A percentile compares a stretch with the other conserved stretches of the same genome.
Evolutionary conservation across 1,140 invertebrate species (phyloP).

Genomic region (Cepaea nemoralis): DNA sequence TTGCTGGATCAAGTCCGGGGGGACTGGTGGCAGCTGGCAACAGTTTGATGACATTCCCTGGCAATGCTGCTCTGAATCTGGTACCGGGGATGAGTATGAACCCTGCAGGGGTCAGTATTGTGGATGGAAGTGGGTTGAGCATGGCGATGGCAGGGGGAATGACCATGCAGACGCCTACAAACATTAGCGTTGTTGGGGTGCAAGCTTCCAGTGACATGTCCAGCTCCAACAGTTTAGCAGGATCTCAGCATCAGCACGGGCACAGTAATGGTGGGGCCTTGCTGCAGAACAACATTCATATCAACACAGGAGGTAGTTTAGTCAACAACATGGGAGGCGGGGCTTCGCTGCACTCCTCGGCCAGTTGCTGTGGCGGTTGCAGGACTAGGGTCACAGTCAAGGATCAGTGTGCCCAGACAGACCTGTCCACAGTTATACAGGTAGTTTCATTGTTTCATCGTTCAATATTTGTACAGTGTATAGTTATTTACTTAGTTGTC

Average conservation of each 20-base stretch:
- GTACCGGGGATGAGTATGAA: constrained; percentile 34
- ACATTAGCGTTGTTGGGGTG: constrained; percentile 3
- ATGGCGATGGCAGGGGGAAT: constrained; percentile 34
- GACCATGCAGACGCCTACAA: constrained; percentile 1
- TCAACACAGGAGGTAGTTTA: constrained; percentile 10
- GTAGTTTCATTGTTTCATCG: too few species aligned
- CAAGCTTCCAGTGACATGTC: neutral
- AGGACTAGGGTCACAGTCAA: constrained; percentile 37
- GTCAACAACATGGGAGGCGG: constrained; percentile 26
- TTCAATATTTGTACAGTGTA: too few species aligned
- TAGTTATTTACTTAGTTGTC: too few species aligned
- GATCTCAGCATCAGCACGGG: neutral
- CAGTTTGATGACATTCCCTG: constrained; percentile 32
- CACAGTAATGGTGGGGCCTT: neutral
- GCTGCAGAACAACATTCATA: constrained; percentile 35
- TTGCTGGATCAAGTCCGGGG: constrained; percentile 15
- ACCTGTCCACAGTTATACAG: constrained; percentile 39
- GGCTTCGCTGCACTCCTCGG: neutral
- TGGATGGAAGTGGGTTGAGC: constrained; percentile 29
- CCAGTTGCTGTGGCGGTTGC: constrained; percentile 36
- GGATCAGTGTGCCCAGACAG: constrained; percentile 37
- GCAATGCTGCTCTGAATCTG: constrained; percentile 23
- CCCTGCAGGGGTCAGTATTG: constrained; percentile 23
- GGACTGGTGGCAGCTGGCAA: constrained; percentile 33
- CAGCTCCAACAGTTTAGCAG: neutral